Base-by-base conservation (phyloP, 2,113 vertebrate genomes). In the Dendropsophus ebraccatus region DNA sequence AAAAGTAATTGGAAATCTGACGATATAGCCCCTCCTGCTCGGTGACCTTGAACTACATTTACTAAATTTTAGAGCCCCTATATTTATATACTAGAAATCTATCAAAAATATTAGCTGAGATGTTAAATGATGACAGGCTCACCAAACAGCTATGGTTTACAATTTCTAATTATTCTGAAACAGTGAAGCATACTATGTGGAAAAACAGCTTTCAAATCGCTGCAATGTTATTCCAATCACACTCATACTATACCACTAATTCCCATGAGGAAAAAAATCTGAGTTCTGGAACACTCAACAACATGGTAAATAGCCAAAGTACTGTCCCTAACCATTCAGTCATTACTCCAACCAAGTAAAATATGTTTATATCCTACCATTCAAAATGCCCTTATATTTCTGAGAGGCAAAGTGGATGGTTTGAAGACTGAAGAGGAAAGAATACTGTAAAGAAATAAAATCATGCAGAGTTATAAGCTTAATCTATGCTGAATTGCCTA, bases 21-120 rank as follows among this genome's bases (percentile, higher is more conserved):
- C 69, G 73, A 73, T 54, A 7, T 60, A 41, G 25, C 21, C 77
- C 76, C 76, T 37, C 32, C 76, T 58, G 25, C 54, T 60, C 32
- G 19, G 0, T 58, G 52, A 79, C 76, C 76, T 79, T 60, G 76
- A 79, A 79, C 76, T 58, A 60, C 52, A 79, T 60, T 45, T 45
- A 80, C 77, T 10, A 80, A 62, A 80, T 56, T 62, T 16, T 37
- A 80, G 5, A 78, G 17, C 41, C 21, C 19, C 28, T 56, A 32
- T 32, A 45, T 25, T 58, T 37, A 56, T 23, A 58, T 60, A 56
- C 25, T 60, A 12, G 30, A 45, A 45, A 60, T 25, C 54, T 60
- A 45, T 80, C 21, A 60, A 80, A 80, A 60, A 80, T 80, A 80
- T 80, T 80, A 80, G 35, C 54, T 80, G 77, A 41, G 30, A 11